A percentile compares a stretch with the other conserved stretches of the same genome.
Evolutionary conservation across 2,113 vertebrate species (phyloP).

Genomic region (Ameiurus melas): DNA sequence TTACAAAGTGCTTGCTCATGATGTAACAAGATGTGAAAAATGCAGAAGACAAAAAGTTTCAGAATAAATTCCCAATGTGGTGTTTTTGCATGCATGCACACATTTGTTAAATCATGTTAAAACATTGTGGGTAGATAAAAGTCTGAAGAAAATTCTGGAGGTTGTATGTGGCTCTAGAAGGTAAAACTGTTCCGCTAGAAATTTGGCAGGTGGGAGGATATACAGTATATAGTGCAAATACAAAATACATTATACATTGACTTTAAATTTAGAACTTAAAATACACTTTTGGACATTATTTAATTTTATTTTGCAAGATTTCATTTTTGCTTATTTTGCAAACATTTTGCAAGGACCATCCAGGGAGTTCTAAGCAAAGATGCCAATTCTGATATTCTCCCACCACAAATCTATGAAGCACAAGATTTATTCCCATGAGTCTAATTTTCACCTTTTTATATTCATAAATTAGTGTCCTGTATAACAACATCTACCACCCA

Average conservation of each 20-base stretch:
- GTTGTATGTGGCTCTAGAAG: not conserved
- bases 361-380: not conserved
- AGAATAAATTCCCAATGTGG: too few relatives aligned
- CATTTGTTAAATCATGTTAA: not conserved
- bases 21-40: not conserved
- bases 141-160: not conserved
- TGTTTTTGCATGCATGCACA: not conserved
- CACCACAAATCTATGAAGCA: not conserved
- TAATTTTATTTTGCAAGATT: too few relatives aligned
- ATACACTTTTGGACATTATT: not conserved
- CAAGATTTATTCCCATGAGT: not conserved
- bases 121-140: not conserved
- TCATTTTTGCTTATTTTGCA: not conserved
- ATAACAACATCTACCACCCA: not conserved
- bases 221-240: not conserved
- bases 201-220: not conserved
- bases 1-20: not conserved
- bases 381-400: not conserved
- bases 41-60: not conserved
- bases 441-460: not conserved
- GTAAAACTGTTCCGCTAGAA: not conserved
- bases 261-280: conserved; percentile 2
- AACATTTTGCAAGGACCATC: not conserved
- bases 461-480: not conserved
- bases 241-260: not conserved